Conservation (phyloP, 2,113 vertebrate species). For the Phaethornis superciliosus region DNA sequence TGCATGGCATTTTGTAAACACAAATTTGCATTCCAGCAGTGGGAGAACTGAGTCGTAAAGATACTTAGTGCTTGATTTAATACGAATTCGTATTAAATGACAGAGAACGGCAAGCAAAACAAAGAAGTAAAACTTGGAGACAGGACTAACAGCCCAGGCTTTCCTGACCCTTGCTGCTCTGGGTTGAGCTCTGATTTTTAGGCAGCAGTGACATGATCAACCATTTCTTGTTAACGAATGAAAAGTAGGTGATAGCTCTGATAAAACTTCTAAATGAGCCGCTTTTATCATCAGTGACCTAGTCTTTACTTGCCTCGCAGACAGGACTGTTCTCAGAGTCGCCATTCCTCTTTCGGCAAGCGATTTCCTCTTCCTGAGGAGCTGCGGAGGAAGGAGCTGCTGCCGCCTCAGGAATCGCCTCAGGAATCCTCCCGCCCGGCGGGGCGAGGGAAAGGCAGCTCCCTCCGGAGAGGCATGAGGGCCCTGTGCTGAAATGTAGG, state of each 20-base stretch:
- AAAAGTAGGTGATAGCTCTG: background rate
- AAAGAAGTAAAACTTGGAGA: background rate
- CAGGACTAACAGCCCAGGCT: background rate
- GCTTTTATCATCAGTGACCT: background rate
- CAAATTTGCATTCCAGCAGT: background rate
- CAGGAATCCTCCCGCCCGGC: background rate
- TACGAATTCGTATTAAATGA: background rate
- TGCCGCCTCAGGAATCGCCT: background rate
- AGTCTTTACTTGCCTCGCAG: background rate
- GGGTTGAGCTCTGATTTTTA: background rate
- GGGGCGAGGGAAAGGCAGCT: rapidly evolving
- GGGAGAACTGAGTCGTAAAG: background rate
- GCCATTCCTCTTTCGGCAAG: background rate
- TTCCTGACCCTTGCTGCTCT: background rate
- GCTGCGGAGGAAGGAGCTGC: rapidly evolving
- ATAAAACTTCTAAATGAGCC: background rate
- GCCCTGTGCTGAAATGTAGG: background rate
- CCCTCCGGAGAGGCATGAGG: rapidly evolving
- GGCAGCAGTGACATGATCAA: background rate
- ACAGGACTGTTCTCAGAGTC: background rate
- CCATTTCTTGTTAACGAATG: background rate
- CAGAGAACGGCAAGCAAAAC: background rate
- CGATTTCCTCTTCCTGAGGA: background rate
- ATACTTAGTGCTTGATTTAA: background rate
- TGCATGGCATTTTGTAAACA: background rate